Evolutionary conservation across 2,113 vertebrate species (phyloP), one percentile per base, ranked within the genome.

Genomic region (Donacobius atricapilla): DNA sequence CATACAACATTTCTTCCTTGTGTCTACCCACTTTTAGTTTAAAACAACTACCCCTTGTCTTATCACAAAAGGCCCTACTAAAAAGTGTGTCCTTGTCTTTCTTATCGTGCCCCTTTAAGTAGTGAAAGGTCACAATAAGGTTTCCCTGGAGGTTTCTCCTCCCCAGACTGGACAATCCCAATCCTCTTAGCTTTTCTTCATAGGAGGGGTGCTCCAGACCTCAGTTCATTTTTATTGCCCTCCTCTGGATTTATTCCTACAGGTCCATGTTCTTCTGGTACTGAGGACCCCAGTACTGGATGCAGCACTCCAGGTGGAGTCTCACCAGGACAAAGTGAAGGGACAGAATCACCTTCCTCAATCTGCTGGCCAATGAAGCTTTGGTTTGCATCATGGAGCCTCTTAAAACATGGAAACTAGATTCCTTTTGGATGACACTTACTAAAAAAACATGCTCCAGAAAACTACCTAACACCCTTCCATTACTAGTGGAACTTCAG

Each of bases 381-480:
- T 75, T 80, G 19, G 6, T 87, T 93, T 92, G 30, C 51, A 58
- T 77, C 76, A 54, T 14, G 30, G 35, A 90, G 24, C 11, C 15
- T 85, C 79, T 75, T 44, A 66, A 72, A 90, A 15, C 24, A n/a
- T 39, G 24, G 39, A 70, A 77, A 14, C 10, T 61, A 42, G 39
- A 90, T 95, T 93, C 83, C 71, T 86, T 92, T 92, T 51, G 47
- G 27, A 84, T 89, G 63, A 83, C 15, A 21, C 14, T 17, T 47
- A 39, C 39, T 47, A 71, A 39, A 70, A 70, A 73, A 78, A 78
- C 7, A 1, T 57, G 25, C 39, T 90, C 33, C 45, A 65, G 78
- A 90, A 69, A 12, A 35, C 39, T 83, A 42, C 64, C 20, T 82
- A 83, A 76, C 22, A 79, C 11, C 11, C 11, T 91, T 3, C 2